A percentile compares a stretch with the other conserved stretches of the same genome.
phyloP scores from a whole-genome alignment of 2,888 invertebrate species.

The Terebella lapidaria region DNA sequence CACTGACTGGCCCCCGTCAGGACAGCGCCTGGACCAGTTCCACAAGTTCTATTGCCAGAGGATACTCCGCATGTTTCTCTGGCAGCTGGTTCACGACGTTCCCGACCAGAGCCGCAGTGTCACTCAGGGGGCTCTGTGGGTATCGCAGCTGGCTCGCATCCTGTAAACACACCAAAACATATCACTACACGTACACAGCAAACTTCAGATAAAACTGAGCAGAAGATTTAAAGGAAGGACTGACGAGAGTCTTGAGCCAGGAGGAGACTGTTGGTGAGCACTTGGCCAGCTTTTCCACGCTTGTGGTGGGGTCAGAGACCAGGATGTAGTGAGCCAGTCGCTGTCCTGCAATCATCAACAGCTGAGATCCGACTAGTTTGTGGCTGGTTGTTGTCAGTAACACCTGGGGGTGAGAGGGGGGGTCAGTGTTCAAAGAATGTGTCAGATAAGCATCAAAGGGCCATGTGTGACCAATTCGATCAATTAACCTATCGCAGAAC shows the following conservation, averaged over 20 bases:
- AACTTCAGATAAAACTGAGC: neutral
- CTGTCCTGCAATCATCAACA: conserved; percentile 77
- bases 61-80: conserved; percentile 52
- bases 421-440: too few species aligned
- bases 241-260: conserved; percentile 66
- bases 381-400: conserved; percentile 63
- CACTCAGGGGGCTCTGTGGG: conserved; percentile 38
- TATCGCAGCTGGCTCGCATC: conserved; percentile 42
- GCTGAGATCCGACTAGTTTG: conserved; percentile 65
- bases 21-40: conserved; percentile 31
- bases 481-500: too few species aligned
- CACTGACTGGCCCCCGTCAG: too few species aligned
- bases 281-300: conserved; percentile 68
- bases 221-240: neutral
- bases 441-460: too few species aligned
- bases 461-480: too few species aligned
- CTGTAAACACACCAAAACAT: conserved; percentile 29
- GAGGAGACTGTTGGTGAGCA: conserved; percentile 72
- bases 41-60: conserved; percentile 47
- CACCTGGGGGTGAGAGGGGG: neutral
- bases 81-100: conserved; percentile 53
- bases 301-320: conserved; percentile 48
- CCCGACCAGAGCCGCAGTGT: conserved; percentile 49
- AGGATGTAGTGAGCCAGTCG: conserved; percentile 64
- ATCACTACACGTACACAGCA: neutral